phyloP scores from a whole-genome alignment of 2,113 vertebrate genomes.

The Equus przewalskii region DNA sequence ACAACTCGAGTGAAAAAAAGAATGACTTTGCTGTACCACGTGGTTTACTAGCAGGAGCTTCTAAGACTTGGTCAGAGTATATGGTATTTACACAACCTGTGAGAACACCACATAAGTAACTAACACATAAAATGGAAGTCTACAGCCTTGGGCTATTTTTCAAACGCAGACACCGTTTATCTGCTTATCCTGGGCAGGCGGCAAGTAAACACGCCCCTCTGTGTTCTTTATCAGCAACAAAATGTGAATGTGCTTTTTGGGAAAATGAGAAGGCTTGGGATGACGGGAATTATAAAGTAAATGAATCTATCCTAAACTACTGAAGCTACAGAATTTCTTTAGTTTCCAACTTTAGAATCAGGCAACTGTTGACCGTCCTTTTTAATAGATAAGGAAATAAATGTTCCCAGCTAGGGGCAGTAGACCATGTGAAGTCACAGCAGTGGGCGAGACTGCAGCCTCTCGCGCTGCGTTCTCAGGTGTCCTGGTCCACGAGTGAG shows the following conservation, averaged over 20 bases:
- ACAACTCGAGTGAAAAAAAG: neutral
- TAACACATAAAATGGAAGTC: neutral
- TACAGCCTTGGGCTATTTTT: neutral
- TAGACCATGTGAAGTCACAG: neutral
- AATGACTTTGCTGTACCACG: neutral
- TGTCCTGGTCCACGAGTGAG: neutral
- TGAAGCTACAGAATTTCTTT: neutral
- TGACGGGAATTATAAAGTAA: neutral
- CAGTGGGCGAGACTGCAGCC: neutral
- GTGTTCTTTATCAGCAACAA: neutral
- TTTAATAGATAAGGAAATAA: neutral
- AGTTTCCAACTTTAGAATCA: neutral
- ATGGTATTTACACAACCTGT: neutral
- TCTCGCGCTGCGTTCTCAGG: too few relatives aligned
- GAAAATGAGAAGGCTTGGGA: neutral
- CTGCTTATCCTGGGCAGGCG: neutral
- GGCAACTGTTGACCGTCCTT: neutral
- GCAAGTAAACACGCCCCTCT: neutral
- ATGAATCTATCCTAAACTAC: neutral
- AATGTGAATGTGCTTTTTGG: neutral
- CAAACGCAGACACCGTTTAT: neutral
- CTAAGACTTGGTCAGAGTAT: neutral
- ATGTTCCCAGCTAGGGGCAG: neutral
- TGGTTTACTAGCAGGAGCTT: neutral
- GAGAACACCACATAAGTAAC: neutral